Evolutionary conservation across 2,113 vertebrate genomes (phyloP), one percentile per base, ranked within the genome.

Genomic region (Psammodynastes pulverulentus): DNA sequence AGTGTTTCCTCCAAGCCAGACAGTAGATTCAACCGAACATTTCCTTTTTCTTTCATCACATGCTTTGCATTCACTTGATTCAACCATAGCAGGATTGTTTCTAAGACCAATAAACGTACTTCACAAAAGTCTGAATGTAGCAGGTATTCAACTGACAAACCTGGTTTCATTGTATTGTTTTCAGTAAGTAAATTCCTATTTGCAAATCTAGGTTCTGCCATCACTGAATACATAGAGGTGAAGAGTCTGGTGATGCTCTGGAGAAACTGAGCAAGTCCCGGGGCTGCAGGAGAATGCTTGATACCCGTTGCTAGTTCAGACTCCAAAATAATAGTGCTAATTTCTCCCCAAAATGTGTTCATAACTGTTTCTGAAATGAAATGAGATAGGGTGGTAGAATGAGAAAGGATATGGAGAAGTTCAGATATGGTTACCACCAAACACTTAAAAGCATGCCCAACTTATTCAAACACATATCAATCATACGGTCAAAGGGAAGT

Each of bases 201-300:
- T 88, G 49, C 91, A 86, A 93, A 92, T 26, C 90, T 95, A 5
- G 96, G 94, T 46, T 90, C 85, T 84, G 93, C 93, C 3, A 89
- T 95, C 89, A 79, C 96, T 3, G 89, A 95, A 93, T 95, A 97
- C 93, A 88, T 91, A 84, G 97, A 97, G 17, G 98, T 92, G 15
- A 97, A 97, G 88, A 99, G 95, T n/a, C 90, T 97, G 23, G 98
- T 97, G 94, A 99, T 95, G 96, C 98, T 99, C 94, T 98, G 98
- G 34, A 99, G 97, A 96, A 99, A 99, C 93, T 98, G 98, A 45
- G 97, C 96, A 86, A 97, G 95, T 92, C 99, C 99, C 6, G 98
- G 99, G 1, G 95, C 96, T 5, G 90, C 96, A 87, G 88, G 93
- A 29, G 95, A 95, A 86, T 62, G 94, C 9, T 90, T 93, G 86